phyloP scores from a whole-genome alignment of 64 coral and sea anemone species.

The Pachyseris speciosa region DNA sequence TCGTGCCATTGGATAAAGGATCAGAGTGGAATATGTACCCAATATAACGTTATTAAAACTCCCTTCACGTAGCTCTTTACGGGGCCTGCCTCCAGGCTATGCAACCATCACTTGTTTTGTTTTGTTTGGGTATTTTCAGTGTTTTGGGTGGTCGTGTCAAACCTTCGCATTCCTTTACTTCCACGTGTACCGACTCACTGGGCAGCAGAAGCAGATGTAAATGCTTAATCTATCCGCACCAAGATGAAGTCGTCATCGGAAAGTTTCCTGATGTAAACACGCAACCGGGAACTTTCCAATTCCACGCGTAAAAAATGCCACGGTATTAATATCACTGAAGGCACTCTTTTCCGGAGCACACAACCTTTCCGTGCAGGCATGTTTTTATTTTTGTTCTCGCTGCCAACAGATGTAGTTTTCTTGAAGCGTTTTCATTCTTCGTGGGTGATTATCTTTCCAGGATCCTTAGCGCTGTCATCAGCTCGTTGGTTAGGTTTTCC shows the following conservation, averaged over 20 bases:
- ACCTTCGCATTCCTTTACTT: neutral
- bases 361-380: neutral
- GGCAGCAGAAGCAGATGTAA: neutral
- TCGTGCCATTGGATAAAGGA: neutral
- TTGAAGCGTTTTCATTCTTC: neutral
- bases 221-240: neutral
- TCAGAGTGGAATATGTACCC: neutral
- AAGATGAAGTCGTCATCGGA: neutral
- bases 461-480: neutral
- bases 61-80: neutral
- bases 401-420: neutral
- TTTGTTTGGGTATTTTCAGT: neutral
- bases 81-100: neutral
- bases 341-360: neutral
- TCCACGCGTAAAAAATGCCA: neutral
- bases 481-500: neutral
- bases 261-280: constrained; percentile 15
- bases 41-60: neutral
- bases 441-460: neutral
- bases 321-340: neutral
- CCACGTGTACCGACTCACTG: neutral
- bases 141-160: neutral
- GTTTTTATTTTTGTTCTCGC: neutral
- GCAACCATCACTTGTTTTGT: neutral
- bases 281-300: neutral